A percentile compares a stretch with the other conserved stretches of the same genome.
phyloP scores from a whole-genome alignment of 2,888 invertebrate species.

The Ophion slaviceki region DNA sequence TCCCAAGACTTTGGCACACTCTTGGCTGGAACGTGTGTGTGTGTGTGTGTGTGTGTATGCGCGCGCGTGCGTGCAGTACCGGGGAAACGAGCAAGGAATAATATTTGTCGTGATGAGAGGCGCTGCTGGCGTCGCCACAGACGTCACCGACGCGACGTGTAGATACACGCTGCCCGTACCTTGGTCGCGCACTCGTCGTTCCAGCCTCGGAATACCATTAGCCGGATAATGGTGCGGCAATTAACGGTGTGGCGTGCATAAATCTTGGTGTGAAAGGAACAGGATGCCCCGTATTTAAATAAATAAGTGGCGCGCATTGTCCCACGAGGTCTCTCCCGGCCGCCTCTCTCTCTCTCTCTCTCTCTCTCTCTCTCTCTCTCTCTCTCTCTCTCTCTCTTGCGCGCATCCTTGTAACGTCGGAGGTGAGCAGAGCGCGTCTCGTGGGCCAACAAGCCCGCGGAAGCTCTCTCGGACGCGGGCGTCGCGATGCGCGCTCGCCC shows the following conservation, averaged over 20 bases:
- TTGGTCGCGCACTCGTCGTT: constrained; percentile 62
- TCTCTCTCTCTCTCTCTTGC: neutral
- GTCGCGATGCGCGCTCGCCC: constrained; percentile 34
- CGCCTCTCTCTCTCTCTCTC: neutral
- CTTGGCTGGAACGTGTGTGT: neutral
- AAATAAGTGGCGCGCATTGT: constrained; percentile 83
- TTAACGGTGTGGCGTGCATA: constrained; percentile 83
- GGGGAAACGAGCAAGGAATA: constrained; percentile 36
- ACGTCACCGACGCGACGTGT: constrained; percentile 44
- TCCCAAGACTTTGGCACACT: constrained; percentile 22
- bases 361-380: constrained; percentile 3
- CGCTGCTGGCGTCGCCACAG: constrained; percentile 54
- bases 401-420: neutral
- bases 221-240: constrained; percentile 82
- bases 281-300: constrained; percentile 83
- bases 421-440: constrained; percentile 3
- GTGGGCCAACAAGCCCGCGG: constrained; percentile 25
- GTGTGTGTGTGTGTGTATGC: neutral
- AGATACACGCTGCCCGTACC: constrained; percentile 5
- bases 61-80: neutral
- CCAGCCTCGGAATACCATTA: constrained; percentile 81
- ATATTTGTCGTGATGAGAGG: constrained; percentile 60
- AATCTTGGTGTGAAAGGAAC: constrained; percentile 83
- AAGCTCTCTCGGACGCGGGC: constrained; percentile 49
- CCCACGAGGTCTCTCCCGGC: constrained; percentile 42